A percentile compares a stretch with the other conserved stretches of the same genome.
These are phyloP conservation scores for Porphyrio hochstetteri DNA, from an alignment of 2,113 vertebrate species.

Conservation along the genomic window DNA sequence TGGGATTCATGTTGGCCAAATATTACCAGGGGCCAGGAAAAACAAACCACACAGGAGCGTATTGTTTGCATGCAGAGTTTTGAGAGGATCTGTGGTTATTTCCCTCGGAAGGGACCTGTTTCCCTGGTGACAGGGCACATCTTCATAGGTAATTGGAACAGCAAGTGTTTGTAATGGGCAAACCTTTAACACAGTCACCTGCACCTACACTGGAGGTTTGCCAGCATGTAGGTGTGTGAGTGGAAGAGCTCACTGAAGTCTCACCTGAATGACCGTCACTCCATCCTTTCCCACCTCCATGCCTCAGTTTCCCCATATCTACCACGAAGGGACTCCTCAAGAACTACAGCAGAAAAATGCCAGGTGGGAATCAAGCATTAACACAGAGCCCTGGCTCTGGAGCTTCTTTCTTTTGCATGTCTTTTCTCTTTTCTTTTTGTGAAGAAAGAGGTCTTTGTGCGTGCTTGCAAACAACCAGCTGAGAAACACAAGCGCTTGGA, in stretches of 20 bases:
- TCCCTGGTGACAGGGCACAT: background rate
- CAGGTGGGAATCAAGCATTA: accelerated
- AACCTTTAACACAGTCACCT: background rate
- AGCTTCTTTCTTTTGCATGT: accelerated
- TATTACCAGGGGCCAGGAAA: background rate
- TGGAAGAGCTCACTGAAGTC: background rate
- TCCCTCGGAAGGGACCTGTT: background rate
- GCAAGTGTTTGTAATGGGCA: background rate
- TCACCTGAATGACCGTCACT: accelerated
- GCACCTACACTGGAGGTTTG: background rate
- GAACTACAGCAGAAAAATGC: background rate
- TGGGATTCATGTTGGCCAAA: background rate
- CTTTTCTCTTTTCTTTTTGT: background rate
- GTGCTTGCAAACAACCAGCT: background rate
- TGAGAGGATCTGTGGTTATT: background rate
- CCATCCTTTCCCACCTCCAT: background rate
- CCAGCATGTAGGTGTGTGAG: background rate
- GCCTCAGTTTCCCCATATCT: background rate
- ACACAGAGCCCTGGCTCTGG: background rate
- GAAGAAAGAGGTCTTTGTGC: background rate
- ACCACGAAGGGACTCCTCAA: background rate
- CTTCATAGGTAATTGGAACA: background rate
- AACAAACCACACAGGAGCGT: background rate
- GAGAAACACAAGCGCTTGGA: background rate
- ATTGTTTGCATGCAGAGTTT: background rate